phyloP scores from a whole-genome alignment of 2,113 vertebrate genomes.

The Lepus americanus region DNA sequence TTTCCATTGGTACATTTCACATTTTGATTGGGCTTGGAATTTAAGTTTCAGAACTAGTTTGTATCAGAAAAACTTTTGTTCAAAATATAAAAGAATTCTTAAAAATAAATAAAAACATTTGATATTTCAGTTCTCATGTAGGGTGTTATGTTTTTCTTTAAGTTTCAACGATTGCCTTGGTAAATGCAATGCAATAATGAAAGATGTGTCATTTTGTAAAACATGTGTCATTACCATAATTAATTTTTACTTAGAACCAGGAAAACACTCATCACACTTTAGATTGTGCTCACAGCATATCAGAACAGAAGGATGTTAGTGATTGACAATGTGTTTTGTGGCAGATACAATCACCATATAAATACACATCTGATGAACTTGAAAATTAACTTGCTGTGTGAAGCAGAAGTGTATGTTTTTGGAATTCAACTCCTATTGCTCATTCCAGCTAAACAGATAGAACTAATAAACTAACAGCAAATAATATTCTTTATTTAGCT shows the following conservation, averaged over 20 bases:
- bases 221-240: constrained; percentile 14
- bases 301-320: constrained; percentile 52
- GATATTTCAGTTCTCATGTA: not conserved
- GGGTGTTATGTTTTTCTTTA: constrained; percentile 30
- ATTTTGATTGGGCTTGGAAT: not conserved
- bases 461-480: not conserved
- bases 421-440: not conserved
- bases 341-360: constrained; percentile 60
- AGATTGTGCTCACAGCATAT: not conserved
- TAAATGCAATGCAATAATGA: constrained; percentile 18
- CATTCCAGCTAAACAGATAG: not conserved
- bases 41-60: not conserved
- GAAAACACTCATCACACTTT: constrained; percentile 29
- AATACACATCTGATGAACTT: constrained; percentile 64
- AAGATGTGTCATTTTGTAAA: not conserved
- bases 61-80: not conserved
- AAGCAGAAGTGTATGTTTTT: constrained; percentile 29
- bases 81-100: not conserved
- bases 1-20: not conserved
- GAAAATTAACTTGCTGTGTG: constrained; percentile 63
- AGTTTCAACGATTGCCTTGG: not conserved
- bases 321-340: constrained; percentile 76
- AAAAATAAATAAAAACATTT: constrained; percentile 21
- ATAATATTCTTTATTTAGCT: not conserved
- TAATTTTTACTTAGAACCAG: constrained; percentile 63